These are phyloP conservation scores for Dascillus cervinus DNA, from an alignment of 2,888 invertebrate genomes.

Conservation along the genomic window DNA sequence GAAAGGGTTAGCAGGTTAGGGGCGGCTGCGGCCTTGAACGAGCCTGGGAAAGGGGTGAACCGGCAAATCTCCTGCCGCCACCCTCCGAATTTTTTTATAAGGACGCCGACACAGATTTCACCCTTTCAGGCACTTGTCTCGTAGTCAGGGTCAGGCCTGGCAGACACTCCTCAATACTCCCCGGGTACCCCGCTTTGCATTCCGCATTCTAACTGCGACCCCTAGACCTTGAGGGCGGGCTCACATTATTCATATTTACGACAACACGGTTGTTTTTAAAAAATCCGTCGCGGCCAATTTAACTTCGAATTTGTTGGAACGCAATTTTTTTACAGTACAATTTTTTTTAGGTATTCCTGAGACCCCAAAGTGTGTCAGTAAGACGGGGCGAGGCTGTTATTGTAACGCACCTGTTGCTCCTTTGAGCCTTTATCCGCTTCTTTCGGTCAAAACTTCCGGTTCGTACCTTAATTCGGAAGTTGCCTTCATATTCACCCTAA, in stretches of 20 bases:
- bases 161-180: slow-evolving; percentile 29
- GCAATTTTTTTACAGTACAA: no score
- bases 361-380: slow-evolving; percentile 14
- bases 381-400: slow-evolving; percentile 11
- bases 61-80: slow-evolving; percentile 25
- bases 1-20: slow-evolving; percentile 26
- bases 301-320: no score
- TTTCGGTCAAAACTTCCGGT: slow-evolving; percentile 11
- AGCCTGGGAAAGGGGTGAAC: slow-evolving; percentile 24
- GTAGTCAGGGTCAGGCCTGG: slow-evolving; percentile 33
- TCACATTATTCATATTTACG: slow-evolving; percentile 3
- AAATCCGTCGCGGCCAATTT: no score
- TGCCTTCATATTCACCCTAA: no score
- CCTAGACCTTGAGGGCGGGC: slow-evolving; percentile 7
- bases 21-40: slow-evolving; percentile 21
- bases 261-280: background rate
- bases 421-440: slow-evolving; percentile 9
- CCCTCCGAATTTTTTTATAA: slow-evolving; percentile 22
- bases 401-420: slow-evolving; percentile 14
- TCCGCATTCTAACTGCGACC: slow-evolving; percentile 24
- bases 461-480: slow-evolving; percentile 4
- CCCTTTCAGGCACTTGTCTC: slow-evolving; percentile 37
- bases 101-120: slow-evolving; percentile 30
- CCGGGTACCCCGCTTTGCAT: slow-evolving; percentile 22
- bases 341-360: slow-evolving; percentile 1